A percentile compares a stretch with the other conserved stretches of the same genome.
Conservation (phyloP, 1,140 invertebrate genomes). For the Araneus ventricosus region DNA sequence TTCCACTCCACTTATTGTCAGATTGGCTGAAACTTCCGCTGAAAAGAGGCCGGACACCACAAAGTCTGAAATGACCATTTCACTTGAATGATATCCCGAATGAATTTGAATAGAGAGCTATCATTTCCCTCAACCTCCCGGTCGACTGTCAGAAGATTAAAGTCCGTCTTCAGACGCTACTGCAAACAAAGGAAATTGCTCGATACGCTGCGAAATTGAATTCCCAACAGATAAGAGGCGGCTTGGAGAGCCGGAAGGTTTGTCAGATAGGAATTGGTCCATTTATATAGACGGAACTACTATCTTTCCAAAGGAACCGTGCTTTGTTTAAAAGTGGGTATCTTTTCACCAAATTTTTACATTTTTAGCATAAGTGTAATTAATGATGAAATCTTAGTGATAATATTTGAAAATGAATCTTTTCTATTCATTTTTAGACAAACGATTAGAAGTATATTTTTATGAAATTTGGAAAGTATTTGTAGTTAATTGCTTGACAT, state of each 20-base stretch:
- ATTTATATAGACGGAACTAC: too few species aligned
- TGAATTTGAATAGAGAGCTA: neutral
- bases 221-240: neutral
- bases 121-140: neutral
- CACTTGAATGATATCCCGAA: neutral
- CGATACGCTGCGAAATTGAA: neutral
- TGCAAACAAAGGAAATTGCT: neutral
- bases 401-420: too few species aligned
- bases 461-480: too few species aligned
- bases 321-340: too few species aligned
- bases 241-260: neutral
- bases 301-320: too few species aligned
- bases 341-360: too few species aligned
- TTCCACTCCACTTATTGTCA: neutral
- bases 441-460: too few species aligned
- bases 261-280: neutral
- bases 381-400: too few species aligned
- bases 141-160: neutral
- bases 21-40: neutral
- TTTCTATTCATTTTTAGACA: too few species aligned
- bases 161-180: neutral
- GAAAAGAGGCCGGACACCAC: neutral
- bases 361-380: too few species aligned
- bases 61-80: neutral
- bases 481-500: too few species aligned